Base-by-base conservation (phyloP, 1,140 invertebrate species). In the Solenopsis fugax region DNA sequence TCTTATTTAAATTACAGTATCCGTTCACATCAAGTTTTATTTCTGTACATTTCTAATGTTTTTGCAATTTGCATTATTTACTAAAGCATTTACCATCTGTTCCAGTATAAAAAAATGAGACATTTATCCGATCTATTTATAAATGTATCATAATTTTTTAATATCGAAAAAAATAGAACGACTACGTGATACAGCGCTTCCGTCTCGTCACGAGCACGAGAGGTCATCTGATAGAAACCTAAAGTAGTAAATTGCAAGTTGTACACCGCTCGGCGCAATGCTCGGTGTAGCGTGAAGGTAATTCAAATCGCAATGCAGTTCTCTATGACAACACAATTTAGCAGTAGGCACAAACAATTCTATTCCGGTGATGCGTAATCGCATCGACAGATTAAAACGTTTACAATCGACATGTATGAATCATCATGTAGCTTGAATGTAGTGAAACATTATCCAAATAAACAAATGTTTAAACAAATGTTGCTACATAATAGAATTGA, bases 201-300 rank as follows among this genome's bases (percentile, higher is more conserved):
- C 90, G 72, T 50, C 45, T 71, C 62, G 41, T 21, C 71, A 88
- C 56, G 41, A 85, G 69, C 37, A 58, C 13, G 69, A 80, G 82
- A 91, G 90, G 89, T 86, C 82, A 86, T 82, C 65, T 16, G 89
- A 90, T 87, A 65, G 72, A 80, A 81, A 52, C 37, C 45, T 90
- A 88, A 90, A 91, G 82, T 88, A 82, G 77, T 87, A 88, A 90
- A 90, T 90, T 90, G 76, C 81, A 76, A 84, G 62, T 76, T 54
- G 75, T 69, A 56, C 48, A 50, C 60, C 34, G 29, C 29, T 29
- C 29, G 45, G 37, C 29, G 50, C 56, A 12, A n/a, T 72, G 54
- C 34, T 71, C 72, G 13, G 56, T 85, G 69, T 50, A 34, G 58
- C 67, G 86, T 50, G 71, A 78, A 86, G 73, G 72, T 73, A 88